Percentiles rank a stretch among this genome's conserved stretches.
Conservation (phyloP, 2,888 invertebrate species). For the Emesis furor region DNA sequence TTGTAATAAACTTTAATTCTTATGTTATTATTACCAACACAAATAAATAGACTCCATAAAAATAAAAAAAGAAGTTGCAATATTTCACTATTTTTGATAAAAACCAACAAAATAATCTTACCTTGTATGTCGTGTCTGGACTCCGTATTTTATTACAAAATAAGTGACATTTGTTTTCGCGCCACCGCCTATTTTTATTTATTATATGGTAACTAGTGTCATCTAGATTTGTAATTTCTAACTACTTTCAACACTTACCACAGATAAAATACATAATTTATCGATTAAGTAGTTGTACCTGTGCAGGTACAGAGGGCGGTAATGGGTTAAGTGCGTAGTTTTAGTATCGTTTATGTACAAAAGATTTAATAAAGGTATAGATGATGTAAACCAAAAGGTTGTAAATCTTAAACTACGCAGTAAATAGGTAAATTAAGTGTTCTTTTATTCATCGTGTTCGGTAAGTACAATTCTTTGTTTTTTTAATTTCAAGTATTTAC, state of each 20-base stretch:
- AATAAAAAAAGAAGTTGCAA: constrained; percentile 65
- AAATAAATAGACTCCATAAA: constrained; percentile 65
- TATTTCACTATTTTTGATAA: constrained; percentile 62
- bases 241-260: constrained; percentile 59
- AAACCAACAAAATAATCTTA: constrained; percentile 63
- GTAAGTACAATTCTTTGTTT: no score
- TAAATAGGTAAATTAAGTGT: no score
- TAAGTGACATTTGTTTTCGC: constrained; percentile 64
- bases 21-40: constrained; percentile 65
- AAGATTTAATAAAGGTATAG: no score
- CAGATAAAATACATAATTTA: constrained; percentile 66
- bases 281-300: constrained; percentile 61
- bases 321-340: constrained; percentile 41
- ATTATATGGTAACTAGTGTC: constrained; percentile 64
- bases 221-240: constrained; percentile 68
- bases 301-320: constrained; percentile 59
- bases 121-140: constrained; percentile 60
- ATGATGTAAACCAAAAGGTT: no score
- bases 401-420: no score
- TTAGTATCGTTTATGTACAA: no score
- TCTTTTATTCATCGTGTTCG: no score
- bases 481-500: no score
- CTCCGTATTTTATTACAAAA: constrained; percentile 63
- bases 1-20: constrained; percentile 65
- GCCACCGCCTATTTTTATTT: constrained; percentile 64